Base-by-base conservation (phyloP, 2,888 invertebrate species). In the Drosophila kuntzei region DNA sequence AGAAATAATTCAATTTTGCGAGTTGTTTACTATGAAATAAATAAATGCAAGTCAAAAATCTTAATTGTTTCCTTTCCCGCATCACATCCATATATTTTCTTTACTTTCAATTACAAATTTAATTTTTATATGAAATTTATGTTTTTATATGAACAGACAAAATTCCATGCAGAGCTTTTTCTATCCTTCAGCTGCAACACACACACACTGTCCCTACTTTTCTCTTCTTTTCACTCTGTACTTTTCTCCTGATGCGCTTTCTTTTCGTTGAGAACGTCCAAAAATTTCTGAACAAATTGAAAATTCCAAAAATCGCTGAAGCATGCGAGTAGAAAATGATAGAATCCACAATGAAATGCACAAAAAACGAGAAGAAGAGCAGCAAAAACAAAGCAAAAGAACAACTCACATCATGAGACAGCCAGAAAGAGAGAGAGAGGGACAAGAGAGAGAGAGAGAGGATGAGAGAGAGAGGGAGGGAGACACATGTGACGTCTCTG, bases 261-360 rank as follows among this genome's bases (percentile, higher is more conserved):
- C 64, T 62, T 51, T 64, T 62, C 59, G 67, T 60, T 55, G 66
- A 53, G 68, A 62, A 66, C 34, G 57, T 63, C 59, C 78, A 75
- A 85, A 89, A 84, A 89, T 82, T 75, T 87, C 80, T 71, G 83
- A 85, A 87, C 85, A 85, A 85, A 85, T 85, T 85, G 85, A 85
- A 85, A 85, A 85, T 85, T 85, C 85, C 88, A 73, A 89, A 85
- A 85, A 77, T 87, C 67, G 89, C 89, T 87, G 86, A 85, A 73
- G 80, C 85, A 87, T 89, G 71, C 74, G 71, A 85, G 80, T 79
- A 84, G 80, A 81, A 85, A 85, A 85, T 87, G 86, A 82, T 89
- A 89, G 83, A 82, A 87, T 89, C 83, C 72, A 79, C 83, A 85
- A 87, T 89, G 89, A 85, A 85, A 89, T 83, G 87, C 81, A 87